These are phyloP conservation scores for Megathymus violae DNA, from an alignment of 1,140 invertebrate genomes.

Conservation along the genomic window DNA sequence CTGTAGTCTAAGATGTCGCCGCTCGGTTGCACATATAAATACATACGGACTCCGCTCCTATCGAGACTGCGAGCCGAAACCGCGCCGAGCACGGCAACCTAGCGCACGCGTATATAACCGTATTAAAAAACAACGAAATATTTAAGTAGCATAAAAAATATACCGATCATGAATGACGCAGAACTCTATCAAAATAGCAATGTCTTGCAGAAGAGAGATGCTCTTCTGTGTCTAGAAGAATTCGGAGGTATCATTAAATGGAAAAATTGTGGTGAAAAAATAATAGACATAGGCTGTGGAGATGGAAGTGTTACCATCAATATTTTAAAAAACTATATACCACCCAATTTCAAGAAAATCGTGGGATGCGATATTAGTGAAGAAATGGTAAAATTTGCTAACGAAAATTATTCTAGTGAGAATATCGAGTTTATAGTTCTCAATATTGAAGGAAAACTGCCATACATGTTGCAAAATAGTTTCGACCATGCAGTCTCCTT, in stretches of 20 bases:
- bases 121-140: conserved; percentile 42
- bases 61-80: conserved; percentile 59
- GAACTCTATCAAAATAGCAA: conserved; percentile 87
- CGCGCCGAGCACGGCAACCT: conserved; percentile 55
- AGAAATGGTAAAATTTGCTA: conserved; percentile 88
- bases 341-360: conserved; percentile 77
- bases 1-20: conserved; percentile 46
- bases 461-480: conserved; percentile 75
- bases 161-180: conserved; percentile 85
- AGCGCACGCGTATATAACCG: conserved; percentile 48
- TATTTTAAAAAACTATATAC: conserved; percentile 87
- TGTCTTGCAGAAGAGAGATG: conserved; percentile 87
- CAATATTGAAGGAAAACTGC: conserved; percentile 86
- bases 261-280: conserved; percentile 79
- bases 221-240: conserved; percentile 86
- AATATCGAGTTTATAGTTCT: conserved; percentile 86
- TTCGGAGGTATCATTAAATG: conserved; percentile 85
- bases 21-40: conserved; percentile 64
- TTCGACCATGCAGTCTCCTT: conserved; percentile 92
- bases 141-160: conserved; percentile 35
- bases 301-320: conserved; percentile 89
- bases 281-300: conserved; percentile 92
- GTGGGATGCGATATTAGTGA: conserved; percentile 88
- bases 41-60: conserved; percentile 56
- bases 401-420: conserved; percentile 76